These are phyloP conservation scores for Pteruthius melanotis DNA, from an alignment of 2,113 vertebrate genomes.

Conservation along the genomic window DNA sequence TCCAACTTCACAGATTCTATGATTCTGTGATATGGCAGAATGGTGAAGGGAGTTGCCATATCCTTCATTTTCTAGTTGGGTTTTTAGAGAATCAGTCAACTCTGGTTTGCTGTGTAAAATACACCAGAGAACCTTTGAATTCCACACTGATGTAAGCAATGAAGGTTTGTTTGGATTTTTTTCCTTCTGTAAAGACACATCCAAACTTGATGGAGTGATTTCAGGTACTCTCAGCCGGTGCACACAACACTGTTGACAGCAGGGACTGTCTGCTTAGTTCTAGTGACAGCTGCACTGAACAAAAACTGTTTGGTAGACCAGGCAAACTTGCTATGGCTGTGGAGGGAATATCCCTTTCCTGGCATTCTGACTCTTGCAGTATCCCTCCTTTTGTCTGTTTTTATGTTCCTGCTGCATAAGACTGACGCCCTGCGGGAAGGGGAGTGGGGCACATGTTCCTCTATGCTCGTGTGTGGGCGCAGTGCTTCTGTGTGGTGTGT, in stretches of 20 bases:
- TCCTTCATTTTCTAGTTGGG: neutral
- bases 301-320: neutral
- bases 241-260: neutral
- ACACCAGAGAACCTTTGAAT: neutral
- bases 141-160: neutral
- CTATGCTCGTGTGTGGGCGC: constrained; percentile 68
- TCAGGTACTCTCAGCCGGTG: neutral
- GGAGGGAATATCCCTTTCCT: constrained; percentile 27
- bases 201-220: neutral
- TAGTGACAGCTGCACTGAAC: neutral
- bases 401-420: constrained; percentile 44
- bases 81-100: neutral
- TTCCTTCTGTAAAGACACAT: neutral
- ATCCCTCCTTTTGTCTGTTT: constrained; percentile 48
- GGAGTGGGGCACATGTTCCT: constrained; percentile 39
- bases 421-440: neutral
- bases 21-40: neutral
- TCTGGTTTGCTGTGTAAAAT: neutral
- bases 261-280: neutral
- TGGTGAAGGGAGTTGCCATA: neutral
- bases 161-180: neutral
- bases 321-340: neutral
- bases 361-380: constrained; percentile 45
- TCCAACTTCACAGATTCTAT: neutral
- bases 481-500: constrained; percentile 71